Evolutionary conservation across 2,113 vertebrate genomes (phyloP).

Genomic region (Xenus cinereus): DNA sequence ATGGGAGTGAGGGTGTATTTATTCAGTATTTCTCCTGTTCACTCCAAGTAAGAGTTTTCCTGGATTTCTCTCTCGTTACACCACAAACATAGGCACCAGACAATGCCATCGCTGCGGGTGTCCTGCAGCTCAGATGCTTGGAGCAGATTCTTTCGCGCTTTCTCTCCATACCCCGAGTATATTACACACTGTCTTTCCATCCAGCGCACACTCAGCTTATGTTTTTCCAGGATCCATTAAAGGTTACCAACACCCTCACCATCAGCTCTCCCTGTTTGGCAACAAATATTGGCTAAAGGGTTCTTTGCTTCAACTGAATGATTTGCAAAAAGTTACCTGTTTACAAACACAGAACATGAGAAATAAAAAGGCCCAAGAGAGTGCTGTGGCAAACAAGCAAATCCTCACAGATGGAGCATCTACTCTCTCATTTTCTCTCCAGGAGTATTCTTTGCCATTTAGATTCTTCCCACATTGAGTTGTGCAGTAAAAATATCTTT

Average conservation of each 20-base stretch:
- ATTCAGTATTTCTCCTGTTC: not conserved
- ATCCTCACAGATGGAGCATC: constrained; percentile 33
- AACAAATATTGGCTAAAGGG: not conserved
- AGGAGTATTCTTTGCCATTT: not conserved
- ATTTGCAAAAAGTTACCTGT: not conserved
- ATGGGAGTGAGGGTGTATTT: fast-evolving
- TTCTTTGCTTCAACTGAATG: not conserved
- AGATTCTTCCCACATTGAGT: not conserved
- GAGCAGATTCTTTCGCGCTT: not conserved
- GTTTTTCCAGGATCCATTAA: not conserved
- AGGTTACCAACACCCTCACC: not conserved
- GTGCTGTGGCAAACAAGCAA: constrained; percentile 11
- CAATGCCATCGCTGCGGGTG: not conserved
- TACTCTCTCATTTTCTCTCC: constrained; percentile 8
- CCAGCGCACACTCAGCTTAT: not conserved
- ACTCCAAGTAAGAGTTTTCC: not conserved
- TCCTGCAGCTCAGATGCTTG: not conserved
- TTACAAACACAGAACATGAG: not conserved
- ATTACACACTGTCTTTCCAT: not conserved
- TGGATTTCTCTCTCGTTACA: not conserved
- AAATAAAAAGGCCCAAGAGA: not conserved
- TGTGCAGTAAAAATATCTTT: constrained; percentile 5
- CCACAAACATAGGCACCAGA: not conserved
- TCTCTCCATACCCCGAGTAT: not conserved
- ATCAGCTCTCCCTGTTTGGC: not conserved